phyloP scores from a whole-genome alignment of 2,888 invertebrate genomes.

The Heliconius charithonia region DNA sequence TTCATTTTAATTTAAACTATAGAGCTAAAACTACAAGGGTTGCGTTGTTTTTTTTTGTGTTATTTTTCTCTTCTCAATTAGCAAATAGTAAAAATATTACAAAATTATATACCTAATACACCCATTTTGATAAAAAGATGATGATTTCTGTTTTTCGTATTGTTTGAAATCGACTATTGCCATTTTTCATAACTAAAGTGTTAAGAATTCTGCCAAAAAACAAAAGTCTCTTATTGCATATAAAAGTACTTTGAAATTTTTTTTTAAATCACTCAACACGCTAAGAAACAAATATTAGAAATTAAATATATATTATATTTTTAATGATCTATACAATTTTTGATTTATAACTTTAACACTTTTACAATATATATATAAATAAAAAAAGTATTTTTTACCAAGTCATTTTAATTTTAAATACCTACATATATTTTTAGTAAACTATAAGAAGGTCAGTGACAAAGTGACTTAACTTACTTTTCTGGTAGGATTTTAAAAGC shows the following conservation, averaged over 20 bases:
- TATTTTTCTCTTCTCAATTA: too few species aligned
- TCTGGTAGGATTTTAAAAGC: background rate
- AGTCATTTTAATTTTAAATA: constrained; percentile 5
- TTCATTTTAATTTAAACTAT: background rate
- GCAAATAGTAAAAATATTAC: too few species aligned
- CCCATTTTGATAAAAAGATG: background rate
- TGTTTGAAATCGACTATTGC: background rate
- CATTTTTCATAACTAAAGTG: background rate
- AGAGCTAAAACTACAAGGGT: background rate
- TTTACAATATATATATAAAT: background rate
- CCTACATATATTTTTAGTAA: constrained; percentile 3
- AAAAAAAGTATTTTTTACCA: background rate
- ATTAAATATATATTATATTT: background rate
- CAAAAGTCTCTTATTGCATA: background rate
- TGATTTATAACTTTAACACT: background rate
- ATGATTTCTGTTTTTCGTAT: background rate
- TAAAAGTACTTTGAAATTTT: background rate
- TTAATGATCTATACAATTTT: background rate
- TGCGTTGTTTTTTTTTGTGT: too few species aligned
- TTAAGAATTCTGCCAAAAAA: background rate
- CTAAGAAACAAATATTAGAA: background rate
- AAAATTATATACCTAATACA: too few species aligned
- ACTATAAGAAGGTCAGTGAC: background rate
- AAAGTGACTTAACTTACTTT: background rate
- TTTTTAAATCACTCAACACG: background rate